These are phyloP conservation scores for Oscheius sp. DNA, from an alignment of 2,888 invertebrate genomes.

Conservation along the genomic window DNA sequence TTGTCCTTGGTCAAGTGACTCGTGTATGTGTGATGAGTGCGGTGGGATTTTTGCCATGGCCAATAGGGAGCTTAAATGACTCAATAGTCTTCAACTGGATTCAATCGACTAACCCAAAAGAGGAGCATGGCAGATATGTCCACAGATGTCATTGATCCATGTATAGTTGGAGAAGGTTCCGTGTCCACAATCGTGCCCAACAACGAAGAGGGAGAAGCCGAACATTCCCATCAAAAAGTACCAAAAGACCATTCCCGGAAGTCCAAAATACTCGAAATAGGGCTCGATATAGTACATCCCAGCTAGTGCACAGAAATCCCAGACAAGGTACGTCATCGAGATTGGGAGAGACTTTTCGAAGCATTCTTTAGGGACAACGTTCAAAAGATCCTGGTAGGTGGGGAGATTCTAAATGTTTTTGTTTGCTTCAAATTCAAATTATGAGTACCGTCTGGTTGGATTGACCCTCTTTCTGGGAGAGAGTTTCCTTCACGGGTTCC, in stretches of 20 bases:
- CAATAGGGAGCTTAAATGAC: slow-evolving; percentile 55
- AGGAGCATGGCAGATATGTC: slow-evolving; percentile 66
- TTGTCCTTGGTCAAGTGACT: slow-evolving; percentile 64
- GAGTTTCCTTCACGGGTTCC: background rate
- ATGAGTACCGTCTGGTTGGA: too few species aligned
- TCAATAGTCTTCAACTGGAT: too few species aligned
- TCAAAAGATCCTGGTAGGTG: slow-evolving; percentile 7
- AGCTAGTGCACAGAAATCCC: slow-evolving; percentile 58
- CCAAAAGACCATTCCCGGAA: slow-evolving; percentile 63
- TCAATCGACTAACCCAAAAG: slow-evolving; percentile 43
- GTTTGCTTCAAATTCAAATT: slow-evolving; percentile 39
- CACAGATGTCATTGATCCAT: slow-evolving; percentile 63
- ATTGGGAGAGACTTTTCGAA: slow-evolving; percentile 10
- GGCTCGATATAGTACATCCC: slow-evolving; percentile 60
- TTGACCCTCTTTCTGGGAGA: background rate
- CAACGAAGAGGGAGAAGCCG: slow-evolving; percentile 59
- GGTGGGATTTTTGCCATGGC: slow-evolving; percentile 67
- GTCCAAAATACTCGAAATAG: slow-evolving; percentile 62
- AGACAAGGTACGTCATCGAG: background rate
- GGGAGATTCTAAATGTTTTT: background rate
- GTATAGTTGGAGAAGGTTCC: slow-evolving; percentile 62
- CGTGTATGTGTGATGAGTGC: slow-evolving; percentile 66
- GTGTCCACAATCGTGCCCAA: slow-evolving; percentile 66
- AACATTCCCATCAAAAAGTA: slow-evolving; percentile 57
- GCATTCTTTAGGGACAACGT: slow-evolving; percentile 2